Evolutionary conservation across 2,888 invertebrate species (phyloP).

Genomic region (Macaria liturata): DNA sequence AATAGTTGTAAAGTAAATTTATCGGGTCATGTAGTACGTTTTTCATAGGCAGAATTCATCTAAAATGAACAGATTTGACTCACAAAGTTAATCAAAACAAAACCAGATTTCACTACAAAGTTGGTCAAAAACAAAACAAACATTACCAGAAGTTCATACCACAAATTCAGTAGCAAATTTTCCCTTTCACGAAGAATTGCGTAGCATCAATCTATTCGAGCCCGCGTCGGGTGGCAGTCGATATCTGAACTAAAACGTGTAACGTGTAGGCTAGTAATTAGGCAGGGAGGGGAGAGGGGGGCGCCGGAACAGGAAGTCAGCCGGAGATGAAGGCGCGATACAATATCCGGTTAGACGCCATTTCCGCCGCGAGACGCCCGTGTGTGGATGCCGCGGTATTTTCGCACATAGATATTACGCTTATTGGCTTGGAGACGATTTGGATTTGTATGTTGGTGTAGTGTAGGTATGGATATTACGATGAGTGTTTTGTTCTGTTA

Average conservation of each 20-base stretch:
- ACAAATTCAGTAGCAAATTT: slow-evolving; percentile 1
- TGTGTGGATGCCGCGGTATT: slow-evolving; percentile 62
- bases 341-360: slow-evolving; percentile 83
- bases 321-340: slow-evolving; percentile 84
- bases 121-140: not conserved
- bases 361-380: slow-evolving; percentile 77
- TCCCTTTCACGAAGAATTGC: slow-evolving; percentile 15
- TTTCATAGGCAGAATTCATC: no score
- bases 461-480: no score
- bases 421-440: slow-evolving; percentile 10
- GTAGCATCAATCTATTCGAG: slow-evolving; percentile 18
- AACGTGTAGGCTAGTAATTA: slow-evolving; percentile 63
- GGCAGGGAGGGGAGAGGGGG: slow-evolving; percentile 51
- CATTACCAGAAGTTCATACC: no score
- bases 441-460: slow-evolving; percentile 1
- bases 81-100: no score
- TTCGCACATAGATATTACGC: slow-evolving; percentile 37
- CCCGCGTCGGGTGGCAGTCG: slow-evolving; percentile 11
- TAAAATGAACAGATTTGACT: no score
- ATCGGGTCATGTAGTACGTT: no score
- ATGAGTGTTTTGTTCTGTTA: no score
- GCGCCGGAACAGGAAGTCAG: slow-evolving; percentile 75
- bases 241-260: slow-evolving; percentile 28
- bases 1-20: no score
- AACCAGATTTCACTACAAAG: not conserved